Evolutionary conservation across 2,113 vertebrate species (phyloP), one percentile per base, ranked within the genome.

Genomic region (Callithrix jacchus): DNA sequence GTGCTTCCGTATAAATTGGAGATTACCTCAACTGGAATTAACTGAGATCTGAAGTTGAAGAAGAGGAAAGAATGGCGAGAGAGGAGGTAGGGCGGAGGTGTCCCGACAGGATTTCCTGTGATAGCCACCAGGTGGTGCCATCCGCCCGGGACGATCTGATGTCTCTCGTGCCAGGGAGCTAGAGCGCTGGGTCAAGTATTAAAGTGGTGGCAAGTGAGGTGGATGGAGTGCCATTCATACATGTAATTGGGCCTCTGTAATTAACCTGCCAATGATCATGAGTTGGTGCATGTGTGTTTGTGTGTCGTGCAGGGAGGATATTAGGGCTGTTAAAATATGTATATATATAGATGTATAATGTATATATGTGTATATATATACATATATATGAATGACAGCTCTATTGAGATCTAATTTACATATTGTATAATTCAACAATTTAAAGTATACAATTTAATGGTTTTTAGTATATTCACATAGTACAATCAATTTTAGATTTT

Each of bases 91-190:
- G 27, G 5, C 21, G 35, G 49, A n/a, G 30, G 20, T 25, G 5
- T 25, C 13, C 1, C 9, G 13, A 25, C 4, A 70, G 61, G 18
- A 93, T 23, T 96, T 82, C 89, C 45, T 14, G 25, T 3, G 3
- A 9, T 85, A 58, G n/a, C 93, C 97, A 95, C 89, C 70, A 97
- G 96, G 91, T 97, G 98, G 95, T 35, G 93, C 93, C 87, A 79
- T 93, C 0, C 1, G 77, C 92, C 77, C 3, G 5, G 45, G 61
- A 32, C 25, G 52, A 47, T 52, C 40, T 52, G 30, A 35, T 82
- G 40, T 68, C 52, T 94, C 18, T 56, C 14, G 23, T 17, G 11
- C 2, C 7, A 49, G 12, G 70, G 8, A 5, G 47, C 42, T n/a
- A 12, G 27, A 64, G 27, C 5, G 27, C 61, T 64, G 37, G 42